phyloP scores from a whole-genome alignment of 2,888 invertebrate genomes.

The Scaptomyza caliginosa region DNA sequence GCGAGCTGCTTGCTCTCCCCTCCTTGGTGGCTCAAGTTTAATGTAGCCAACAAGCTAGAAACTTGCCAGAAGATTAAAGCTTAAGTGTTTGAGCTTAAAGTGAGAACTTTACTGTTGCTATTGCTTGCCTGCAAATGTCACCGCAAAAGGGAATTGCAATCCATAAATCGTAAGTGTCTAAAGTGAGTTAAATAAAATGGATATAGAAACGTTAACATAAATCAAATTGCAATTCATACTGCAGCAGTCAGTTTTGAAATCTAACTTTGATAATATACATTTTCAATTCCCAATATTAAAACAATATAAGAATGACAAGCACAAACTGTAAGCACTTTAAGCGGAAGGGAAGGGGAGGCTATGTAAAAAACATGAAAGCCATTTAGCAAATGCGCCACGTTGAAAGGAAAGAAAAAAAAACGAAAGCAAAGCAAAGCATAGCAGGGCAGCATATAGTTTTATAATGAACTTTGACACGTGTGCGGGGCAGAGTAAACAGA shows the following conservation, averaged over 20 bases:
- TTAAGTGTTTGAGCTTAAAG: too few relatives aligned
- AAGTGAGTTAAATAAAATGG: slow-evolving; percentile 5
- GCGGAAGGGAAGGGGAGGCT: not conserved
- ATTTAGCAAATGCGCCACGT: slow-evolving; percentile 47
- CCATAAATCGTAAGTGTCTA: slow-evolving; percentile 18
- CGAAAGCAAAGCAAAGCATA: not conserved
- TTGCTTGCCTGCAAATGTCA: slow-evolving; percentile 11
- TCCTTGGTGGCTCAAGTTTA: slow-evolving; percentile 12
- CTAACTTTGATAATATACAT: slow-evolving; percentile 27
- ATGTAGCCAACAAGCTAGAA: slow-evolving; percentile 1
- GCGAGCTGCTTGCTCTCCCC: too few relatives aligned
- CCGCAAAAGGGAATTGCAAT: slow-evolving; percentile 1
- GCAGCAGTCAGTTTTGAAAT: slow-evolving; percentile 20
- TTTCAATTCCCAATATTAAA: slow-evolving; percentile 29
- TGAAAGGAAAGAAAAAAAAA: not conserved
- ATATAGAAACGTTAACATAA: slow-evolving; percentile 29
- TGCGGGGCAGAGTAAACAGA: slow-evolving; percentile 17
- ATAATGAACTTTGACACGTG: slow-evolving; percentile 77
- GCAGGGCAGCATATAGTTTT: slow-evolving; percentile 47
- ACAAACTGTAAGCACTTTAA: slow-evolving; percentile 5
- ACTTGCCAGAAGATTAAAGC: not conserved
- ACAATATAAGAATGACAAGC: slow-evolving; percentile 1
- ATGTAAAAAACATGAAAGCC: slow-evolving; percentile 31
- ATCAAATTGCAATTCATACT: slow-evolving; percentile 41
- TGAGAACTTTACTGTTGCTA: too few relatives aligned